Evolutionary conservation across 2,888 invertebrate species (phyloP), one percentile per base, ranked within the genome.

Genomic region (Andrena fulva): DNA sequence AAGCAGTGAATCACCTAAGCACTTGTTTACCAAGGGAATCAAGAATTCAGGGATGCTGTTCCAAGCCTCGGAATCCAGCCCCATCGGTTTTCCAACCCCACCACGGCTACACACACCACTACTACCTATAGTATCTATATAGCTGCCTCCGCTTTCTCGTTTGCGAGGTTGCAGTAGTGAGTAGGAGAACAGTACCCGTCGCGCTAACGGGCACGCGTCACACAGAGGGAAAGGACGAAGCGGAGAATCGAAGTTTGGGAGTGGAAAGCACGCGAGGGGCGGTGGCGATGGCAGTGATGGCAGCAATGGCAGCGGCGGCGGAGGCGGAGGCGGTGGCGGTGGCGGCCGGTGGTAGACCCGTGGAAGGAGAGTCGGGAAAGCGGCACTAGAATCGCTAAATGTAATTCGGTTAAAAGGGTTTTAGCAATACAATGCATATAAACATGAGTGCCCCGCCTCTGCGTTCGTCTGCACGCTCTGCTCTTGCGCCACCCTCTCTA

Each of bases 361-460:
- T 10, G 70, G 64, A 60, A 62, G 66, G 67, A 63, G 80, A 64
- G 64, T 33, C 42, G 56, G 77, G 86, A 80, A 90, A 90, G 84
- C 90, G 90, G 90, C 89, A 92, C 89, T 92, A 88, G 93, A 93
- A 93, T 93, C 92, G 91, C 93, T 93, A 93, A 93, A 93, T 93
- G 93, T 93, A 93, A 93, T 93, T 93, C 92, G 92, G 93, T 93
- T 93, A 93, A 93, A 93, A 93, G 93, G 93, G 93, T 93, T 93
- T 93, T 93, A 93, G 93, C 92, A 93, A 93, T 93, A 93, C 93
- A 93, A 93, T 93, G 93, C 93, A 93, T 93, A 93, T 93, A 93
- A 92, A 93, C 93, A 93, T 93, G 93, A 93, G 93, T 91, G 87
- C 86, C 89, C 89, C 87, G 87, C 88, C 89, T 85, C 84, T 86